These are phyloP conservation scores for Podilymbus podiceps DNA, from an alignment of 2,113 vertebrate species.

Conservation along the genomic window DNA sequence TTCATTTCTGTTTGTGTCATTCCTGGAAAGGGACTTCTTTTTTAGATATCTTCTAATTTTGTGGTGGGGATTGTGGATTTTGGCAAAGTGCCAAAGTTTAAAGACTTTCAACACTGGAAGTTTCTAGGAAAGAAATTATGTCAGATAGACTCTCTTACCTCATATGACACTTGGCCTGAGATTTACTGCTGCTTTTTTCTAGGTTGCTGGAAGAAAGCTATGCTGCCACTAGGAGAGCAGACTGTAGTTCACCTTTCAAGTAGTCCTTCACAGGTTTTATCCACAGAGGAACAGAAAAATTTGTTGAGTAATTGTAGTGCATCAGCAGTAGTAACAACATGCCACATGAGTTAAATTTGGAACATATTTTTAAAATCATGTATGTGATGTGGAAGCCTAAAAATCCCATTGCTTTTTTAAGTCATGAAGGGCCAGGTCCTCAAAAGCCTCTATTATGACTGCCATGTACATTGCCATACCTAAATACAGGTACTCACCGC, in stretches of 20 bases:
- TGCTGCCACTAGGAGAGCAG: background rate
- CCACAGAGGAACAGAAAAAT: background rate
- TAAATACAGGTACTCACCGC: background rate
- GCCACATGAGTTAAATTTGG: background rate
- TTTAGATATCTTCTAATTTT: constrained; percentile 36
- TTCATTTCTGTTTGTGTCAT: constrained; percentile 36
- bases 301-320: background rate
- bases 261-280: background rate
- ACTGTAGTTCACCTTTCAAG: background rate
- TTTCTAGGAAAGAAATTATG: constrained; percentile 54
- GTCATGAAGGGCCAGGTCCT: background rate
- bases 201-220: background rate
- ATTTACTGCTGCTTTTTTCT: constrained; percentile 2
- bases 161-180: constrained; percentile 1
- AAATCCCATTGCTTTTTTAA: background rate
- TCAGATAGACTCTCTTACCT: constrained; percentile 34
- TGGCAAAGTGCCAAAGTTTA: background rate
- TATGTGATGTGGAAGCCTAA: background rate
- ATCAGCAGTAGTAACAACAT: background rate
- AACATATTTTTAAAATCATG: background rate
- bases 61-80: constrained; percentile 31
- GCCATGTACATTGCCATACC: background rate
- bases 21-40: constrained; percentile 50
- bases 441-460: background rate
- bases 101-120: constrained; percentile 14